Evolutionary conservation across 2,113 vertebrate genomes (phyloP).

Genomic region (Pelvicachromis taeniatus): DNA sequence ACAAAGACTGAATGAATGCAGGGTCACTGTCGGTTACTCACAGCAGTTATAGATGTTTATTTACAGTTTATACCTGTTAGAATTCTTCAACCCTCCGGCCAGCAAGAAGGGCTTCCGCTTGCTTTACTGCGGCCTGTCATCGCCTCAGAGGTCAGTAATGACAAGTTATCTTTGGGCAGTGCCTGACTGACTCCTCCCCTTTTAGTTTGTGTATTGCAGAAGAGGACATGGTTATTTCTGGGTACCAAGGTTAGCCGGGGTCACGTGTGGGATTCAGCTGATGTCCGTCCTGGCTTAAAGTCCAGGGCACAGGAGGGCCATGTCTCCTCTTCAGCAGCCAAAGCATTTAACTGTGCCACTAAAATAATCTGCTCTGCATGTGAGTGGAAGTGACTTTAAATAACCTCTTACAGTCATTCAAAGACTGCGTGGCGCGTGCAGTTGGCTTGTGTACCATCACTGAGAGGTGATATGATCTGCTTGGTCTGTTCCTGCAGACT

Average conservation of each 20-base stretch:
- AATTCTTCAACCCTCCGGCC: conserved; percentile 6
- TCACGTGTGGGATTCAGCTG: background rate
- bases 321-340: background rate
- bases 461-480: background rate
- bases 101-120: background rate
- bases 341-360: background rate
- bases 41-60: background rate
- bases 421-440: background rate
- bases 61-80: conserved; percentile 38
- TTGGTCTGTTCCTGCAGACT: background rate
- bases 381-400: conserved; percentile 7
- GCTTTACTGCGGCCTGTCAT: conserved; percentile 53
- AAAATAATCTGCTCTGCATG: background rate
- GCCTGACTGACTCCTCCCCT: background rate
- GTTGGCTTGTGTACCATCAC: background rate
- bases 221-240: conserved; percentile 52
- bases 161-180: conserved; percentile 55
- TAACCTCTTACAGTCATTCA: background rate
- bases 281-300: background rate
- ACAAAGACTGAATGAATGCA: background rate
- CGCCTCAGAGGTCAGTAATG: conserved; percentile 20
- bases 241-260: conserved; percentile 18
- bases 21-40: background rate
- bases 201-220: background rate
- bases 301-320: background rate